Evolutionary conservation across 2,797 vertebrate genomes (phyloP), one percentile per base, ranked within the genome.

Genomic region (Leptatherina wallacei): DNA sequence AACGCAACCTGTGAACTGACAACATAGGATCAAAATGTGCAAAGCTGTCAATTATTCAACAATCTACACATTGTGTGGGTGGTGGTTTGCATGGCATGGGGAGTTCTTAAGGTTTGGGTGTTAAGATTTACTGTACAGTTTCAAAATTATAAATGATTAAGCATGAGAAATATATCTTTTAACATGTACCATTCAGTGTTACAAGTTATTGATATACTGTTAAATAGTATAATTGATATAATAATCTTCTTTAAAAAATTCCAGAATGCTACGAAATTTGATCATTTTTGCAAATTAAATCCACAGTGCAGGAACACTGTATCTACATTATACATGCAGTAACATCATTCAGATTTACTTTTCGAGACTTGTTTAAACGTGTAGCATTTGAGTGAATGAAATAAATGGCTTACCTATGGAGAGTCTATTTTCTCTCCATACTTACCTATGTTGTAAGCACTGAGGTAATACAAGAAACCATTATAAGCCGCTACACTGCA

Each of bases 11-110:
- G 69, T 58, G 30, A 84, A 73, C 47, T 70, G 58, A 89, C 77
- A 91, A 93, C 87, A 91, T 4, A 27, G 61, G 77, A 84, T 87
- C 69, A 83, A 83, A 87, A 91, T 52, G 56, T 78, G 69, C 71
- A 58, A 42, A 80, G 65, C 44, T 33, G 36, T 84, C 44, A 87
- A 82, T 89, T 87, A 91, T 85, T 88, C 47, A 91, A 69, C 68
- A 77, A 52, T 74, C 16, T 52, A 36, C 65, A 65, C 60, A 86
- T 81, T 83, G 73, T 82, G 70, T 44, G 71, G 30, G 42, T 33
- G 69, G 55, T 44, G 14, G 61, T 56, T 58, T 78, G 68, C 0
- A 24, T 77, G 71, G 64, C 14, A 47, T 47, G 20, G 36, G 4
- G 6, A 44, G 22, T 55, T 33, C 64, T 44, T 9, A 27, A 29